Percentiles rank a stretch among this genome's conserved stretches.
Evolutionary conservation across 2,888 invertebrate genomes (phyloP).

Genomic region (Cosmia pyralina): DNA sequence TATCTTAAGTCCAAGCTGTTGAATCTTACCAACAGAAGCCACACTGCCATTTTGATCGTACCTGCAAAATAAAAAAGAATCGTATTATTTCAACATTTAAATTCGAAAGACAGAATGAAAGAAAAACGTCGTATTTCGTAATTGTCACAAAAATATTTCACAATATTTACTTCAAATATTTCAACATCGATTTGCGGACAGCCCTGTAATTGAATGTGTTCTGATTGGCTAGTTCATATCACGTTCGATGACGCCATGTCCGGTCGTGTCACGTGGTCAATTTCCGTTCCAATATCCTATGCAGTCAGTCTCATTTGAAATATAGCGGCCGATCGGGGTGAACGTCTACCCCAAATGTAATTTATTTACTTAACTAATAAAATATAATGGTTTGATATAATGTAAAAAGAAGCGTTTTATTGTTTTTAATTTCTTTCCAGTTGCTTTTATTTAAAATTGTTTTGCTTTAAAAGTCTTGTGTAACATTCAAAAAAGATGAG

Average conservation of each 20-base stretch:
- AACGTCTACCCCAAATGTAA: constrained; percentile 59
- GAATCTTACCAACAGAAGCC: constrained; percentile 70
- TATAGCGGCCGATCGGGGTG: constrained; percentile 50
- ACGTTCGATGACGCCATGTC: constrained; percentile 83
- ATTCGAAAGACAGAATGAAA: neutral
- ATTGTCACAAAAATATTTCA: neutral
- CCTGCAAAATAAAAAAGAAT: constrained; percentile 74
- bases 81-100: constrained; percentile 12
- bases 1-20: neutral
- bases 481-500: neutral
- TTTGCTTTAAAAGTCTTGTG: too few relatives aligned
- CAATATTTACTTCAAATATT: neutral
- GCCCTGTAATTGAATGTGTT: constrained; percentile 81
- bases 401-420: neutral
- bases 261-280: constrained; percentile 84
- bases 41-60: constrained; percentile 73
- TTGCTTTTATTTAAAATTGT: neutral
- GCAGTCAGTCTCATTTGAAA: constrained; percentile 75
- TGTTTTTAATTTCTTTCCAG: neutral
- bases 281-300: constrained; percentile 87
- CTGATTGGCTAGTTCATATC: constrained; percentile 86
- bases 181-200: constrained; percentile 41
- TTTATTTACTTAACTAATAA: constrained; percentile 46
- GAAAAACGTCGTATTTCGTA: neutral
- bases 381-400: constrained; percentile 19